These are phyloP conservation scores for Solenodon paradoxus DNA, from an alignment of 2,113 vertebrate genomes.

Conservation along the genomic window DNA sequence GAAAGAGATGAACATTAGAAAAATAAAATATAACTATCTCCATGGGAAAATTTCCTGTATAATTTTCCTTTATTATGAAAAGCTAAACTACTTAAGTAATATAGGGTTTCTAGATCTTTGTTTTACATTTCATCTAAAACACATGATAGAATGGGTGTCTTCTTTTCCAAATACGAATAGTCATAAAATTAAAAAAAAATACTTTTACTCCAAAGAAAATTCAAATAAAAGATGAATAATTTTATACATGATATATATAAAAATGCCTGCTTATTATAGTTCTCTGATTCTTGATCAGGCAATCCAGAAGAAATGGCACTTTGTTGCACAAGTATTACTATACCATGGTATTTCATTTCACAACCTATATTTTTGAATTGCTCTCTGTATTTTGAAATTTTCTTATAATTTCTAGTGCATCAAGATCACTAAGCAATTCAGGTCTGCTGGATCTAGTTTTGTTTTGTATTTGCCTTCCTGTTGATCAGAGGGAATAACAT, in stretches of 20 bases:
- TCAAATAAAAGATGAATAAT: neutral
- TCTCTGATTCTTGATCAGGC: neutral
- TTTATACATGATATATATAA: neutral
- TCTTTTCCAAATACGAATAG: neutral
- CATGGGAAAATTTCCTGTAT: neutral
- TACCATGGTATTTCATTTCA: neutral
- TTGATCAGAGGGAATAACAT: neutral
- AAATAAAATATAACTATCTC: neutral
- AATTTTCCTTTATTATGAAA: conserved; percentile 25
- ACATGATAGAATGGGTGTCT: neutral
- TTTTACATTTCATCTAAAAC: conserved; percentile 4
- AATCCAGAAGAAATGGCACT: neutral
- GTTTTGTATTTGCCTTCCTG: neutral
- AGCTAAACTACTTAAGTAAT: neutral
- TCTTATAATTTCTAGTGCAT: neutral
- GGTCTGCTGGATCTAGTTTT: neutral
- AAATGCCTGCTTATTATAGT: neutral
- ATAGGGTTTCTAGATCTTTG: neutral
- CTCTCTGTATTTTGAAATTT: neutral
- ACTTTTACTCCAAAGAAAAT: neutral
- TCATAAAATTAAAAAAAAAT: conserved; percentile 11
- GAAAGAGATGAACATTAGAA: neutral
- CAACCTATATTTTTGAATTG: neutral
- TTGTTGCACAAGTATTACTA: neutral
- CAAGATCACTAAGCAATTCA: neutral